These are phyloP conservation scores for Xenopus laevis DNA, from an alignment of 2,113 vertebrate genomes.

Conservation along the genomic window DNA sequence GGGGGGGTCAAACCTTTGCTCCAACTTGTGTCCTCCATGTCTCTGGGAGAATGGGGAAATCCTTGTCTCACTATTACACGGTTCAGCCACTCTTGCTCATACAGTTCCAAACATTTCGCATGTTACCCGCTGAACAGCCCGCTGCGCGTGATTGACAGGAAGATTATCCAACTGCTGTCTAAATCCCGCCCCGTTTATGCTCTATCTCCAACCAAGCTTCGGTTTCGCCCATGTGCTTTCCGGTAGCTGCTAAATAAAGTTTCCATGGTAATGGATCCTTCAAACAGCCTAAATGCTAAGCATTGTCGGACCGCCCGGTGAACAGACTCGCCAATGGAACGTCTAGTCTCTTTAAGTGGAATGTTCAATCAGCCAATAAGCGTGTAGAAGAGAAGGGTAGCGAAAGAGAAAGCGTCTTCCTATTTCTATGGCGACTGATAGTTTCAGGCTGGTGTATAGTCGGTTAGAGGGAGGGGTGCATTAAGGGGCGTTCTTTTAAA, in stretches of 20 bases:
- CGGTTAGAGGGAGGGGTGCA: neutral
- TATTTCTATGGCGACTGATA: slow-evolving; percentile 7
- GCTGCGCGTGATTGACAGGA: slow-evolving; percentile 10
- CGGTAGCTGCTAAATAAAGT: neutral
- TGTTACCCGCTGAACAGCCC: slow-evolving; percentile 30
- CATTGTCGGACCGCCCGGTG: neutral
- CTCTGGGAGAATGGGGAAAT: neutral
- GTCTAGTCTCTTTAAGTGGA: neutral
- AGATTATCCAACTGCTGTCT: slow-evolving; percentile 1
- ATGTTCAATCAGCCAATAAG: neutral
- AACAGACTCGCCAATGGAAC: neutral
- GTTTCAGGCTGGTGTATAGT: neutral
- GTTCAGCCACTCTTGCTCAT: neutral
- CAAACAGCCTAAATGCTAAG: neutral
- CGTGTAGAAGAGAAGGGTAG: neutral
- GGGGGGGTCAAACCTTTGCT: slow-evolving; percentile 7
- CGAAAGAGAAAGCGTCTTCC: slow-evolving; percentile 4
- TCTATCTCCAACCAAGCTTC: neutral
- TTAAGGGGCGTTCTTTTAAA: too few relatives aligned
- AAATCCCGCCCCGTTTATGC: neutral
- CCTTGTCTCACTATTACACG: neutral
- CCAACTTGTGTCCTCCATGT: neutral
- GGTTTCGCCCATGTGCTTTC: neutral
- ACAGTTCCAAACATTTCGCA: neutral
- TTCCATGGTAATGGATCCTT: slow-evolving; percentile 13